Base-by-base conservation (phyloP, 2,888 invertebrate genomes). In the Acronicta psi region DNA sequence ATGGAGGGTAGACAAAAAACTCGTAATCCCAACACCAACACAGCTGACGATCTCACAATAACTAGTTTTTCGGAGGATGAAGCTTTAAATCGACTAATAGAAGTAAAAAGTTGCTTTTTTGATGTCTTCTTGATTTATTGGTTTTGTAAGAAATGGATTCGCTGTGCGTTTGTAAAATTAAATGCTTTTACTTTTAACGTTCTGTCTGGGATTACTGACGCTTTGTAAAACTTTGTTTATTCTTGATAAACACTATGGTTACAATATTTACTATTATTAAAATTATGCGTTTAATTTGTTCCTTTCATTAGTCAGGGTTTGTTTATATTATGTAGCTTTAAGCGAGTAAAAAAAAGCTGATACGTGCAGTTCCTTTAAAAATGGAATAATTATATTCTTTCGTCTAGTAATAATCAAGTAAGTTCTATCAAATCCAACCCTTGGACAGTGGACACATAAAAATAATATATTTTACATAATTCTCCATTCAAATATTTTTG, bases 1-100 rank as follows among this genome's bases (percentile, higher is more conserved):
- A 90, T 80, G 85, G 84, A 89, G 91, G 91, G 90, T 87, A 84
- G 79, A 82, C 81, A 85, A 80, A 85, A 88, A 87, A 81, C 31
- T 81, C 75, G 76, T 92, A 92, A 93, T 91, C 92, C 89, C 83
- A 87, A 89, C 87, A 89, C 90, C 86, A 92, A 92, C 92, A 91
- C 93, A 94, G 93, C 93, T 93, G 93, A 90, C 77, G 80, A 74
- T 83, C 84, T 72, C 80, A 84, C 82, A 84, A 83, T 84, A 80
- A 84, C 64, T 67, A 67, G 75, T 79, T 78, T 78, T 75, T 59
- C 65, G 66, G 71, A 75, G 63, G 63, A 68, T 53, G 44, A 40
- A 31, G 74, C 60, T 73, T 71, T 54, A 66, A 68, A 75, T 69
- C 63, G 43, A 45, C 69, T 69, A 68, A 69, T 66, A 51, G 36